These are phyloP conservation scores for Drosophila mayri DNA, from an alignment of 1,140 invertebrate genomes.

Conservation along the genomic window DNA sequence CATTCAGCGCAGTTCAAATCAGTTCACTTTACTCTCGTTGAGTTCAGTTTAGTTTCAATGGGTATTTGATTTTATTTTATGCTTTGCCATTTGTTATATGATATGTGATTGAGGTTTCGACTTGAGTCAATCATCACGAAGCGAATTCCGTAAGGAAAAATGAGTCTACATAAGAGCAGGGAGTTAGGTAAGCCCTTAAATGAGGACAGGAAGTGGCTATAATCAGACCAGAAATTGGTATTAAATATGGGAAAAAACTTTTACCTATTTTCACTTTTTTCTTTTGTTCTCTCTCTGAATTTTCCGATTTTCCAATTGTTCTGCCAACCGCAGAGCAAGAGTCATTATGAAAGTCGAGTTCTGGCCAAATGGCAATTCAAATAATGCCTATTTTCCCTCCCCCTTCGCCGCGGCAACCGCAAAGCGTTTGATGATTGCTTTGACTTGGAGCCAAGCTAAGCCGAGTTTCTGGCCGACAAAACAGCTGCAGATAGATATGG, in stretches of 20 bases:
- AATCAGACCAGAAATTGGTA: neutral
- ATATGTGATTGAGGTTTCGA: constrained; percentile 38
- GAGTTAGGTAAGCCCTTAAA: constrained; percentile 22
- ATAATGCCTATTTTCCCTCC: constrained; percentile 14
- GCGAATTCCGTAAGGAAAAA: constrained; percentile 1
- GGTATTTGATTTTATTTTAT: constrained; percentile 27
- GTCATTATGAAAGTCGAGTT: constrained; percentile 22
- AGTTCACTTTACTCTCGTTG: constrained; percentile 45
- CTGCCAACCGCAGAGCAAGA: constrained; percentile 5
- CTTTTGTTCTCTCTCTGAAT: neutral
- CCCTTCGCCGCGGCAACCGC: constrained; percentile 12
- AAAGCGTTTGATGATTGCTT: constrained; percentile 47
- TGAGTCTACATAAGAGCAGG: constrained; percentile 4
- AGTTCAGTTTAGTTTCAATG: constrained; percentile 42
- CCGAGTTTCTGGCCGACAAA: constrained; percentile 31
- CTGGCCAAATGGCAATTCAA: constrained; percentile 40
- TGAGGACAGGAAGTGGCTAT: constrained; percentile 26
- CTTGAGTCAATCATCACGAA: constrained; percentile 6
- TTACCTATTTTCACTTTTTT: constrained; percentile 44
- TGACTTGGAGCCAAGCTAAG: constrained; percentile 13
- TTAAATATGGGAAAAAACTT: constrained; percentile 18
- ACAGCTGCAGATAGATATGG: constrained; percentile 36
- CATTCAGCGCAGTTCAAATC: constrained; percentile 60
- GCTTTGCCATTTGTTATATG: constrained; percentile 36
- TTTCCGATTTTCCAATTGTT: constrained; percentile 2